Conservation (phyloP, 2,113 vertebrate species). For the Myxocyprinus asiaticus region DNA sequence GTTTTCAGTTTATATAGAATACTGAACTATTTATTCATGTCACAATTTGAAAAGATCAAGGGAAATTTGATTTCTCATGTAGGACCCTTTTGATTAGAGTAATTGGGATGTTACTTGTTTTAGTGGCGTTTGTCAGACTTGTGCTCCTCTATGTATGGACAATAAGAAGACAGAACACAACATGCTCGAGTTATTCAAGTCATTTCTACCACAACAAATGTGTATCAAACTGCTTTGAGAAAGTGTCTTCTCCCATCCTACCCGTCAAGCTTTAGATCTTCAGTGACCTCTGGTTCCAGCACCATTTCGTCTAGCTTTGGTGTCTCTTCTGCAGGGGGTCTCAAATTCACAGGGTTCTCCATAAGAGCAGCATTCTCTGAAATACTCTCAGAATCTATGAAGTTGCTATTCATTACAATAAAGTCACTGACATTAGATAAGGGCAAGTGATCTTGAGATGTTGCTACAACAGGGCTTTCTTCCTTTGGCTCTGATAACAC, state of each 20-base stretch:
- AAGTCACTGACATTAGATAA: not conserved
- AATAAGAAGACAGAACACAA: not conserved
- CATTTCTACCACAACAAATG: not conserved
- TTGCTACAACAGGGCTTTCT: not conserved
- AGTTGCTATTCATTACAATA: not conserved
- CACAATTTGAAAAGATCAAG: too few species aligned
- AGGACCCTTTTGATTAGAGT: too few species aligned
- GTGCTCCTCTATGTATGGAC: slow-evolving; percentile 14
- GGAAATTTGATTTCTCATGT: too few species aligned
- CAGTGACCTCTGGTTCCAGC: not conserved
- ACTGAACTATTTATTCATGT: too few species aligned
- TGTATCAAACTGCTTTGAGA: not conserved
- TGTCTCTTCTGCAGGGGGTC: slow-evolving; percentile 3
- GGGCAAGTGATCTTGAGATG: slow-evolving; percentile 19
- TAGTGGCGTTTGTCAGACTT: not conserved
- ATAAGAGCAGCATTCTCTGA: not conserved
- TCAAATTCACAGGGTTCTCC: not conserved
- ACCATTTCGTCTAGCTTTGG: not conserved
- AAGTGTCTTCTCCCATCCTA: not conserved
- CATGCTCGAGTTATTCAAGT: not conserved
- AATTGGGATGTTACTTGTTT: slow-evolving; percentile 39
- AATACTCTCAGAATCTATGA: not conserved
- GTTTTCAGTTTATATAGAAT: too few species aligned
- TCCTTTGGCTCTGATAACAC: not conserved
- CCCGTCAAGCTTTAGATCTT: not conserved